These are phyloP conservation scores for Montifringilla adamsi DNA, from an alignment of 2,113 vertebrate species.

Conservation along the genomic window DNA sequence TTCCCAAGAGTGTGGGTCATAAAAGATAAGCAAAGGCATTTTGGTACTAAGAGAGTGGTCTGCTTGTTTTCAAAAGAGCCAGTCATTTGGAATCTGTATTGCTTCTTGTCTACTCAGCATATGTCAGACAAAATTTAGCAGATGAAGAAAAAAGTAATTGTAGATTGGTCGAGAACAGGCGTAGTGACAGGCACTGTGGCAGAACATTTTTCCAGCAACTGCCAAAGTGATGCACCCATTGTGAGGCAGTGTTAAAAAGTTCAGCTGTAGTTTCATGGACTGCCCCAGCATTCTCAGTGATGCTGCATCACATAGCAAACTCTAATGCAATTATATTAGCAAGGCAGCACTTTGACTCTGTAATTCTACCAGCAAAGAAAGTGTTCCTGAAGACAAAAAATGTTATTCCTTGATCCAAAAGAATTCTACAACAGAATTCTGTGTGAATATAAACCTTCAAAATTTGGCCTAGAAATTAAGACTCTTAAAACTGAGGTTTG, in stretches of 20 bases:
- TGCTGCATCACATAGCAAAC: neutral
- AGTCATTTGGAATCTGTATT: constrained; percentile 2
- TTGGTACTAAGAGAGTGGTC: neutral
- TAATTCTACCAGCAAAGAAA: neutral
- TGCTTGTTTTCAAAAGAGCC: neutral
- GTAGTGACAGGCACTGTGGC: neutral
- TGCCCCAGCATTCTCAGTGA: neutral
- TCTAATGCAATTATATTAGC: neutral
- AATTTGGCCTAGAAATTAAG: neutral
- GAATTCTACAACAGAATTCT: neutral
- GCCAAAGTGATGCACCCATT: neutral
- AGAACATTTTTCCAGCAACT: neutral
- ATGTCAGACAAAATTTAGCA: constrained; percentile 42
- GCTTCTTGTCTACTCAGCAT: neutral
- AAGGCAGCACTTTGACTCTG: neutral
- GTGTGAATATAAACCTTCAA: neutral
- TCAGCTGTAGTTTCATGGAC: neutral
- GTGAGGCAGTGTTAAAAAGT: neutral
- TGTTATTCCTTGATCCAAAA: neutral
- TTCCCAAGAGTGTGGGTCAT: neutral
- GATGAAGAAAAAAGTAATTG: constrained; percentile 48
- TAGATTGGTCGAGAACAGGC: neutral
- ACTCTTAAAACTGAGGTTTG: neutral
- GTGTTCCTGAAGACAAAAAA: neutral
- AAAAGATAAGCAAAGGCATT: neutral